Evolutionary conservation across 2,797 vertebrate genomes (phyloP), one percentile per base, ranked within the genome.

Genomic region (Crocidura indochinensis): DNA sequence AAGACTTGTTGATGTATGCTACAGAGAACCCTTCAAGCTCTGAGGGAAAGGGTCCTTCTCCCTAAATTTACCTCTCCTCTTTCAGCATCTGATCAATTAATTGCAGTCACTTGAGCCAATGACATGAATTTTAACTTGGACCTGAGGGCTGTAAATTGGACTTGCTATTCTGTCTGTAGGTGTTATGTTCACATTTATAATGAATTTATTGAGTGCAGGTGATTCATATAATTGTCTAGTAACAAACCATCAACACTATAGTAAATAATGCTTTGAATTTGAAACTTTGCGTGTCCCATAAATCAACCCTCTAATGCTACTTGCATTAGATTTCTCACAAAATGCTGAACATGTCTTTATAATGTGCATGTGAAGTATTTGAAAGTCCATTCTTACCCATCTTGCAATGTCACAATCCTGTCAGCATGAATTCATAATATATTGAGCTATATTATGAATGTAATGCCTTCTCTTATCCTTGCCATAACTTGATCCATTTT

Each of bases 1-100:
- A 97, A 98, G 97, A 98, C 98, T 98, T 97, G 98, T 98, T 98
- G 98, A 99, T 98, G 99, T 99, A 98, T 98, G 98, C 97, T 99
- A 99, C 99, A 99, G 99, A 99, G 99, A 99, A 99, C 99, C 99
- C 98, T 98, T 96, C 98, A 98, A 97, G 98, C 97, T 98, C 98
- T 96, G 95, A 88, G 98, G 98, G 98, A 98, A 98, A 98, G 98
- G 98, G 98, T 96, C 97, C 94, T 94, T 96, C 31, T 95, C 92
- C 94, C 95, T 96, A 97, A 97, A 90, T 81, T 94, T n/a, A 86
- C 91, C 49, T 51, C 97, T 96, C 97, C 96, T 96, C 96, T 96
- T 94, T 96, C 94, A 94, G 95, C 96, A 96, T 96, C 95, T 96
- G 71, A 96, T 95, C 94, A 96, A 92, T 96, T 95, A n/a, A n/a